Base-by-base conservation (phyloP, 1,140 invertebrate genomes). In the Penaeus chinensis region DNA sequence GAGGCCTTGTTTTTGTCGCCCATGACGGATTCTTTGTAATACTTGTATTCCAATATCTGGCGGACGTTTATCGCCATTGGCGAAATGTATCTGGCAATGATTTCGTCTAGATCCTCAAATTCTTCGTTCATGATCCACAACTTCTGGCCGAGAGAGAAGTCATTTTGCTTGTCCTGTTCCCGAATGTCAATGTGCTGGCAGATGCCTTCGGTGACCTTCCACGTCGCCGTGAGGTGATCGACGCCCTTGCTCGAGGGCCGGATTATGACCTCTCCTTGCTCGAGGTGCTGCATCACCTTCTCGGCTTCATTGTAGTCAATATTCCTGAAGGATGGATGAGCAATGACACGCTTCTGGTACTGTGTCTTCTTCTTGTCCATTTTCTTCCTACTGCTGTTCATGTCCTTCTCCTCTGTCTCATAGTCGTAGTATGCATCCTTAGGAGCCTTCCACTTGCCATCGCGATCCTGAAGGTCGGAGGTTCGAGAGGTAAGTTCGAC, bases 21-120 rank as follows among this genome's bases (percentile, higher is more conserved):
- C 24, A 90, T 90, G 61, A 91, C 80, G 27, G 90, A 89, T 81
- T 91, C 90, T 42, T 90, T 90, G 89, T 91, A 91, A 86, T 91
- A 91, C 91, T 98, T 98, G 92, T 98, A 99, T 32, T 95, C 94
- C 20, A 98, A 93, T 47, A 99, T 93, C 91, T 99, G 98, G 0
- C 97, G 94, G 1, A 97, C 97, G 91, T 96, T 96, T 0, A 95
- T 94, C 5, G 98, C 98, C 97, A 99, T 99, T 0, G 98, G 99
- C 90, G 96, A 98, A 10, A 99, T 95, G 92, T 99, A 95, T 19
- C 98, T 94, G 0, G 98, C 98, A 63, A 99, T 97, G 76, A 99
- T 99, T 95, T 99, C 99, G 93, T 99, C 99, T 22, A 99, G 93
- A 93, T 99, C 99, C 93, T 99, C 99, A 93, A 98, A 99, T 91